Conservation (phyloP, 2,797 vertebrate genomes). For the Hephaestus fuliginosus region DNA sequence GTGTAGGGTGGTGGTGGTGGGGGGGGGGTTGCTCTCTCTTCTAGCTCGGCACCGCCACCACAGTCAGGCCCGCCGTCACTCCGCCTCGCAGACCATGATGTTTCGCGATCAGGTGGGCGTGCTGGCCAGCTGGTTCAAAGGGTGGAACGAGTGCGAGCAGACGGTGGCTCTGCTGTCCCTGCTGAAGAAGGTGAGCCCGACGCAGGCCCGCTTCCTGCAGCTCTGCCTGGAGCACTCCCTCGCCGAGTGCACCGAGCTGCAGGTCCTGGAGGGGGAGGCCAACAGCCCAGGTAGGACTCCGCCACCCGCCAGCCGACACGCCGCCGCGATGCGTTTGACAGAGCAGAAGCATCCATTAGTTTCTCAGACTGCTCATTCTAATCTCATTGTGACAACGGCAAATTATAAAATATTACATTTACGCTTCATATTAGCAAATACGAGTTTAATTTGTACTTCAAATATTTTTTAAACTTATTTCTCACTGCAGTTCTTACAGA, state of each 20-base stretch:
- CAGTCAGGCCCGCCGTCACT: conserved; percentile 6
- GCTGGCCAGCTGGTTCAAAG: conserved; percentile 97
- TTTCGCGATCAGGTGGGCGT: conserved; percentile 99
- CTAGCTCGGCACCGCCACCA: not conserved
- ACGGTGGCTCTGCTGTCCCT: conserved; percentile 97
- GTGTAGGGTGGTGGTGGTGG: no score
- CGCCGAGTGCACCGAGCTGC: conserved; percentile 95
- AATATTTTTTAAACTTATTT: not conserved
- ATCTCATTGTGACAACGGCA: not conserved
- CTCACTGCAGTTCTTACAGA: not conserved
- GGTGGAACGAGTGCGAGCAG: conserved; percentile 99
- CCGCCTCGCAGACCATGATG: conserved; percentile 90
- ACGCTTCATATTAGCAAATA: not conserved
- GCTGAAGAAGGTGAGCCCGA: conserved; percentile 95
- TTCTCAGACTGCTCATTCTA: not conserved
- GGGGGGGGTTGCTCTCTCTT: not conserved
- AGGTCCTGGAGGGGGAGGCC: conserved; percentile 95
- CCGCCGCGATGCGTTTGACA: no score
- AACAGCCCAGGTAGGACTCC: conserved; percentile 92
- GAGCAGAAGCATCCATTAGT: not conserved
- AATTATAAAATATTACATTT: not conserved
- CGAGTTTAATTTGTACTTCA: not conserved
- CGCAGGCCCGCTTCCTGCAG: conserved; percentile 98
- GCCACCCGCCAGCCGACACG: not conserved
- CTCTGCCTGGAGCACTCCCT: conserved; percentile 98